Base-by-base conservation (phyloP, 1,140 invertebrate species). In the Cherax quadricarinatus region DNA sequence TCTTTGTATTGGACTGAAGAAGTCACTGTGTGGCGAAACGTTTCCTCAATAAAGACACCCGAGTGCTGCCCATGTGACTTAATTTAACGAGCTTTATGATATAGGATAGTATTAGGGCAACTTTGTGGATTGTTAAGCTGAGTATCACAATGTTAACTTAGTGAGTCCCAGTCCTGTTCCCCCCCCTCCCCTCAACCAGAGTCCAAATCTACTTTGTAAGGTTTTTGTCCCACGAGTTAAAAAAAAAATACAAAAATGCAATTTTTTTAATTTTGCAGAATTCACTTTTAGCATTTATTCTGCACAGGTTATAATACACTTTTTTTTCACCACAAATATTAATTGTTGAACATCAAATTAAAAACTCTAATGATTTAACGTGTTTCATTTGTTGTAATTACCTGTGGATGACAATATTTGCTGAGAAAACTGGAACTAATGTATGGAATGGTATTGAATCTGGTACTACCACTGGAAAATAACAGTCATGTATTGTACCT, bases 31-130 rank as follows among this genome's bases (percentile, higher is more conserved):
- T 41, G 30, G 30, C 2, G 30, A 41, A 41, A 41, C 30, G 30
- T 41, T 0, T 41, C 30, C 30, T 41, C 0, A 41, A 41, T 41
- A 0, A 41, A 41, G 30, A 41, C 30, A 41, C 30, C 30, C 30
- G 2, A 41, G 30, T 41, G 30, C 2, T 41, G 30, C 30, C 0
- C 30, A 41, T 41, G 30, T 41, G 30, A 41, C 30, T 41, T 41
- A 41, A 41, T 41, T 41, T 41, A 41, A 41, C 30, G 30, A 41
- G 81, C 88, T 90, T 83, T 84, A 84, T 84, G 88, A 78, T 90
- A 78, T 90, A 90, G 88, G 82, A 78, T 89, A 83, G 88, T 83
- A 70, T 60, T 84, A 78, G 62, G 88, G 88, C 70, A 66, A 82
- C 53, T 90, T 73, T 90, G 70, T 75, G 70, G 70, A 75, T 75